These are phyloP conservation scores for Stegana nigrithorax DNA, from an alignment of 2,888 invertebrate genomes.

Conservation along the genomic window DNA sequence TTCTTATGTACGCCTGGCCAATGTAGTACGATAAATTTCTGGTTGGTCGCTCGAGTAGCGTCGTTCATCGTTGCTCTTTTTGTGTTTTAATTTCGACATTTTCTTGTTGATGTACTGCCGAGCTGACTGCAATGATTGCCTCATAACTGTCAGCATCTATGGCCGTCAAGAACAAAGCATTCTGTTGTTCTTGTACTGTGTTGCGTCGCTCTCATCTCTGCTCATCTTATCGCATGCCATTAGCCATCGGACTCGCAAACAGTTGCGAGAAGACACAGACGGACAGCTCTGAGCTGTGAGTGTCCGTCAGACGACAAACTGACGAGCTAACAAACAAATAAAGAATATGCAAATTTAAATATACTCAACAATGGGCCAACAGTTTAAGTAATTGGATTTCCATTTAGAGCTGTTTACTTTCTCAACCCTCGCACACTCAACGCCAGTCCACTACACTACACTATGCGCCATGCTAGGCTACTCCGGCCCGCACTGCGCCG, in stretches of 20 bases:
- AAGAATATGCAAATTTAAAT: constrained; percentile 68
- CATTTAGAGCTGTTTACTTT: constrained; percentile 66
- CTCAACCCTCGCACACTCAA: too few relatives aligned
- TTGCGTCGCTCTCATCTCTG: not conserved
- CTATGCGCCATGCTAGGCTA: too few relatives aligned
- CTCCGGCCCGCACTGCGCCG: constrained; percentile 39
- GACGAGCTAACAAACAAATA: constrained; percentile 45
- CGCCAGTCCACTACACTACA: constrained; percentile 33
- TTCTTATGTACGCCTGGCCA: not conserved
- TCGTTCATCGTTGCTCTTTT: not conserved
- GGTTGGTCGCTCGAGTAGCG: not conserved
- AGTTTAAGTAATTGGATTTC: constrained; percentile 69
- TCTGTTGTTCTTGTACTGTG: not conserved
- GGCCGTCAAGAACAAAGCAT: not conserved
- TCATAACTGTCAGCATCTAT: constrained; percentile 6
- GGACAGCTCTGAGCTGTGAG: too few relatives aligned
- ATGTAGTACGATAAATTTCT: too few relatives aligned
- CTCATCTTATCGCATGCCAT: not conserved
- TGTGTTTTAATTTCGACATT: not conserved
- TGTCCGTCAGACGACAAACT: constrained; percentile 3
- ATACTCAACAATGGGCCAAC: constrained; percentile 65
- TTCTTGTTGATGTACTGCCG: too few relatives aligned
- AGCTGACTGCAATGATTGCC: not conserved
- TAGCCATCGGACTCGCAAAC: not conserved
- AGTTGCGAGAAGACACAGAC: not conserved